Percentiles rank a stretch among this genome's conserved stretches.
Evolutionary conservation across 1,140 invertebrate genomes (phyloP).

Genomic region (Aphaenogaster floridana): DNA sequence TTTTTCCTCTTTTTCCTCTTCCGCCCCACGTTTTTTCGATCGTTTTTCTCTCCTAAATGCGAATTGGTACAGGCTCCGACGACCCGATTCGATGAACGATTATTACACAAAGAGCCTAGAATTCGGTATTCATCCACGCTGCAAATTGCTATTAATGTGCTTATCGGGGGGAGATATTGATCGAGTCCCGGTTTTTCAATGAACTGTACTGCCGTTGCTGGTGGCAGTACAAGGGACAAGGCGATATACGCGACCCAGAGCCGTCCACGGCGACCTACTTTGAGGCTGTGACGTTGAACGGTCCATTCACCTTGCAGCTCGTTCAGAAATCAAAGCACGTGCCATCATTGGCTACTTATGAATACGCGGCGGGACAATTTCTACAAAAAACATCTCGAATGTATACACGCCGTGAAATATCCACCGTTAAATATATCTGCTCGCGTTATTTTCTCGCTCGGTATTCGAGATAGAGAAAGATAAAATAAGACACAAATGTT

Average conservation of each 20-base stretch:
- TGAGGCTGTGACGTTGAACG: conserved; percentile 74
- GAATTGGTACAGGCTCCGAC: background rate
- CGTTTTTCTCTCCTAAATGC: background rate
- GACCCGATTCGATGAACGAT: background rate
- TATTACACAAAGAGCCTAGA: background rate
- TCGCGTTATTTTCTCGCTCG: background rate
- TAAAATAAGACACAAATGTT: conserved; percentile 17
- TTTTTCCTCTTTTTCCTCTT: background rate
- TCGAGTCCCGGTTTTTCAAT: conserved; percentile 69
- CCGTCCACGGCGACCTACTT: conserved; percentile 76
- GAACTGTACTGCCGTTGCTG: conserved; percentile 51
- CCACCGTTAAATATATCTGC: background rate
- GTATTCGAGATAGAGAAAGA: background rate
- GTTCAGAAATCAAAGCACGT: conserved; percentile 67
- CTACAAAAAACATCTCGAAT: background rate
- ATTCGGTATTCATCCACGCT: background rate
- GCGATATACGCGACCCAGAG: conserved; percentile 57
- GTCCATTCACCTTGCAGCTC: conserved; percentile 81
- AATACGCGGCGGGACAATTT: conserved; percentile 17
- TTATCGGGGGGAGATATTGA: conserved; percentile 53
- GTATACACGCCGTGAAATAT: background rate
- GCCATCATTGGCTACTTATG: conserved; percentile 25
- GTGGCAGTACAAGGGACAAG: conserved; percentile 49
- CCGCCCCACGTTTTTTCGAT: background rate
- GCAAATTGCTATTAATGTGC: conserved; percentile 31